phyloP scores from a whole-genome alignment of 2,888 invertebrate genomes.

The Ophion slaviceki region DNA sequence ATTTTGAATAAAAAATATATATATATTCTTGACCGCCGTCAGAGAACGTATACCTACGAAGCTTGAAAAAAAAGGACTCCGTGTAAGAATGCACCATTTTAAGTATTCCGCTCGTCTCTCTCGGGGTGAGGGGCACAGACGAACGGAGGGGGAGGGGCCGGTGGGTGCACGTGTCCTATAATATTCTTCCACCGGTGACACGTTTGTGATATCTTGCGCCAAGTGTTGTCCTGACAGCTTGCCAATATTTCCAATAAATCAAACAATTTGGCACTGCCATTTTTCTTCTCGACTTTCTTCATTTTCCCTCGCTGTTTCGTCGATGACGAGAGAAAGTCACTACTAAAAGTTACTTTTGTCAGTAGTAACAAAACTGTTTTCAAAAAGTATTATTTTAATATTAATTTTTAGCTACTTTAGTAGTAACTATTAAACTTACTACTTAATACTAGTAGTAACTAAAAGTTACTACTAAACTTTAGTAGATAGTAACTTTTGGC shows the following conservation, averaged over 20 bases:
- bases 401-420: no score
- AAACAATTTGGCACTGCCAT: neutral
- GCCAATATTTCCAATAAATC: neutral
- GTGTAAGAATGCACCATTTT: constrained; percentile 75
- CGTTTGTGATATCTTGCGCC: constrained; percentile 21
- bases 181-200: constrained; percentile 44
- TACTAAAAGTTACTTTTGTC: no score
- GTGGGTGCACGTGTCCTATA: constrained; percentile 45
- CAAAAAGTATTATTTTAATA: no score
- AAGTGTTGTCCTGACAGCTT: neutral
- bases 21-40: constrained; percentile 10
- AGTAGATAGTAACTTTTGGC: no score
- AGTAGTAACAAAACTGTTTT: no score
- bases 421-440: no score
- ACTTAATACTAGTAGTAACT: no score
- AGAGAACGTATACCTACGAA: constrained; percentile 21
- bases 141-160: neutral
- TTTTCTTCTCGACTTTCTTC: no score
- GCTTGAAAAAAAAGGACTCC: constrained; percentile 73
- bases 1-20: no score
- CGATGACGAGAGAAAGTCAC: no score
- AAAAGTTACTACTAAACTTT: no score
- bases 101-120: constrained; percentile 73
- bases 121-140: constrained; percentile 27
- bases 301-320: no score